Conservation (phyloP, 2,888 invertebrate genomes). For the Pseudococcus longispinus region DNA sequence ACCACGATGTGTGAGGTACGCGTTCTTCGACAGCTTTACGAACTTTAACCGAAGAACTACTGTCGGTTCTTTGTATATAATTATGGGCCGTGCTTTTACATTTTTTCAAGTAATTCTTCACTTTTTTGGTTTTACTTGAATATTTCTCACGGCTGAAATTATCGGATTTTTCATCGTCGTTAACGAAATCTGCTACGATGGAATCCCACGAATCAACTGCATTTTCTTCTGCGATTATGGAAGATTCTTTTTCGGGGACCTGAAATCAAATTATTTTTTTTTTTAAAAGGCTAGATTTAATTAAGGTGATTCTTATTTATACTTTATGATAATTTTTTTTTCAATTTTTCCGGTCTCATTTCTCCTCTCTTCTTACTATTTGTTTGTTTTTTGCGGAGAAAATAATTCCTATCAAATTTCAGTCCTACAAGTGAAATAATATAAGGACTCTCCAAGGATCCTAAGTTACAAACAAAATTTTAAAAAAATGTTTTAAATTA, state of each 20-base stretch:
- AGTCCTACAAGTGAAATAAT: too few relatives aligned
- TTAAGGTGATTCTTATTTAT: too few relatives aligned
- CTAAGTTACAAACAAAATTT: too few relatives aligned
- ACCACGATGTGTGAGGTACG: slow-evolving; percentile 59
- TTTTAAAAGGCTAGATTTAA: too few relatives aligned
- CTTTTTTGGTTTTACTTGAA: slow-evolving; percentile 32
- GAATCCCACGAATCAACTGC: background rate
- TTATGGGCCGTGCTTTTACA: slow-evolving; percentile 51
- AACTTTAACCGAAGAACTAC: background rate
- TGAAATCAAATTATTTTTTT: slow-evolving; percentile 18
- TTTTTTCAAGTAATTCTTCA: slow-evolving; percentile 51
- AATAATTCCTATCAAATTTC: too few relatives aligned
- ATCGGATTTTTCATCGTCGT: background rate
- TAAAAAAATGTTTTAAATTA: too few relatives aligned
- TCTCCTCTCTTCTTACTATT: too few relatives aligned
- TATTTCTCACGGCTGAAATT: slow-evolving; percentile 28
- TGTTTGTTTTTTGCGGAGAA: too few relatives aligned
- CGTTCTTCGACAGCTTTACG: slow-evolving; percentile 3
- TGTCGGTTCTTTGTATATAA: background rate
- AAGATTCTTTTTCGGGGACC: background rate
- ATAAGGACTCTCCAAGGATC: too few relatives aligned
- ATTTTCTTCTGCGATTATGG: background rate
- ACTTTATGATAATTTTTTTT: too few relatives aligned
- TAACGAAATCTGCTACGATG: background rate
- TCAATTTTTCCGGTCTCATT: too few relatives aligned